Base-by-base conservation (phyloP, 1,140 invertebrate species). In the Probaryconus sp. region DNA sequence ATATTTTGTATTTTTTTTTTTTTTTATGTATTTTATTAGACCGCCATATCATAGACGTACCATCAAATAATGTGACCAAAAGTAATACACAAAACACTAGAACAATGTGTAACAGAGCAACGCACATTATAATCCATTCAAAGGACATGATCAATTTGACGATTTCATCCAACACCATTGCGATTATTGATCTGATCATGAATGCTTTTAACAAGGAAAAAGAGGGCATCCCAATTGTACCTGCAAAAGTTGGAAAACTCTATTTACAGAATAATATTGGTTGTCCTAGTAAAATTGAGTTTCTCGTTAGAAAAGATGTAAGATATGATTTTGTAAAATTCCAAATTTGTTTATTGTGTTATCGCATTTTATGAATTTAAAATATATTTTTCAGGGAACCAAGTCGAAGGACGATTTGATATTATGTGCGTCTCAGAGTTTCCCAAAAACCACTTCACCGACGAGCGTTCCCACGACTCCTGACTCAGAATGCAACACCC, bases 71-170 rank as follows among this genome's bases (percentile, higher is more conserved):
- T 11, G 7, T 17, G n/a, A 35, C 21, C 2, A 35, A 63, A 50
- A 51, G 84, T 86, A 6, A 61, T 88, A 0, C 88, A 88, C 88
- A 89, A 28, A 83, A 87, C 1, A 89, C 90, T 11, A 85, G 83
- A 3, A 79, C 85, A 20, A 76, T 80, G 0, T 83, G 87, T 53
- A 85, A 89, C 47, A 83, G 88, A 21, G 92, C 93, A 11, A 90
- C 90, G 0, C 94, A 94, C 79, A 74, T 95, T 4, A 86, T 93
- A 10, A 74, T 95, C 4, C 91, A 93, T 63, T 90, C 92, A 1
- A 89, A 91, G 51, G 92, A 94, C 42, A 84, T 89, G 21, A 82
- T 95, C 2, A 91, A 93, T 74, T 76, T 95, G 2, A 94, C 93
- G 2, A 48, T 94, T n/a, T 93, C 93, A 1, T 91, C 89, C 24